Base-by-base conservation (phyloP, 2,797 vertebrate genomes). In the Chrosomus eos region DNA sequence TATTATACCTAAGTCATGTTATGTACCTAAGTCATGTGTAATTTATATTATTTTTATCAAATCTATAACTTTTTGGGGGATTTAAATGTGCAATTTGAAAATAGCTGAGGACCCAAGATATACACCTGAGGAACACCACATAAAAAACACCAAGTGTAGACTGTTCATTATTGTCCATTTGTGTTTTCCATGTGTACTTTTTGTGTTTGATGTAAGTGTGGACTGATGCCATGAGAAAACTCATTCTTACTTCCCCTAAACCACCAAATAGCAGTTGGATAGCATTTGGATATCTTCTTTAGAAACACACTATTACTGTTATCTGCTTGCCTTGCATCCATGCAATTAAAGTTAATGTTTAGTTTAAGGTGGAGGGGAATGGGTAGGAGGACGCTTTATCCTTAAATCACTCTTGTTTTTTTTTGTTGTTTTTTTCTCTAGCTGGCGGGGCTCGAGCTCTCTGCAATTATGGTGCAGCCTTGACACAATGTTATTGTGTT, bases 271-370 rank as follows among this genome's bases (percentile, higher is more conserved):
- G 36, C 7, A n/a, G 8, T 70, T 45, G 64, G 45, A 26, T 76
- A 11, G 48, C 19, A 33, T 5, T 70, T 60, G 64, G 62, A 21
- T 77, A 7, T 62, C n/a, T 58, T 68, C 19, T 83, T 77, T 68
- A 76, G 33, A 77, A 79, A 79, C 26, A 3, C 11, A 43, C 26
- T 33, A 58, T 73, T 72, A 67, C 83, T 73, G 23, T 73, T 72
- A 85, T 85, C 83, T 80, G 75, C 66, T 71, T 72, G 38, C 66
- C 31, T 85, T 45, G 76, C 64, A 51, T 84, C 75, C 28, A 85
- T 85, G 83, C 83, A 85, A 80, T 85, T 80, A 85, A 80, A 85
- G 76, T 79, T 73, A 38, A 85, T 85, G 55, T 85, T 80, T 80
- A 67, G 68, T 85, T 78, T 48, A 84, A 62, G 51, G 28, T 71